Evolutionary conservation across 1,140 invertebrate genomes (phyloP), one percentile per base, ranked within the genome.

Genomic region (Neodiprion pinetum): DNA sequence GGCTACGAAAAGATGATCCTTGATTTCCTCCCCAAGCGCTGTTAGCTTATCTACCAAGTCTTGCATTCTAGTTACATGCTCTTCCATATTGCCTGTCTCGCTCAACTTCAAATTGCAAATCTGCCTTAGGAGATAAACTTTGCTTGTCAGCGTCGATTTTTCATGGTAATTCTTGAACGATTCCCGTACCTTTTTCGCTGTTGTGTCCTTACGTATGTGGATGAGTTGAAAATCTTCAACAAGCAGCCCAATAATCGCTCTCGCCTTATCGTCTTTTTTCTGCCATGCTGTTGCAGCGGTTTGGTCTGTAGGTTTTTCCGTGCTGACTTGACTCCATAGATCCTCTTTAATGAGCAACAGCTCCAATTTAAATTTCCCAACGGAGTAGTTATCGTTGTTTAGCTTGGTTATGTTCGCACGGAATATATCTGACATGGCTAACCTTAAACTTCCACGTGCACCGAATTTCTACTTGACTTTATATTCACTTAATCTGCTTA

Each of bases 11-110:
- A 74, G 40, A n/a, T 78, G 47, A 11, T 80, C 79, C 12, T 73
- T 77, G 3, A 80, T 23, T 11, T n/a, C 14, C 61, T 80, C 69
- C 48, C 77, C 79, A 53, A 77, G 21, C n/a, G 72, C 77, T 8
- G 72, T 11, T 9, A 79, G 48, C 47, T 49, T 68, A 49, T 76
- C 71, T 1, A 77, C 68, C 3, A 78, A 48, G 7, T 48, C 67
- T 10, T 78, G 40, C n/a, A 77, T 72, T 23, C 67, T 70, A 9
- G 17, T 69, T n/a, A 80, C 70, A 17, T 80, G 74, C 3, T 69
- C 47, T 70, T 74, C 71, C 74, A 78, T 76, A 40, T 72, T 23
- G 11, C 66, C 74, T 21, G 17, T 9, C n/a, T 74, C 40, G 0
- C 9, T n/a, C 21, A 76, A 48, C 8, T 48, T 66, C n/a, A 70